A percentile compares a stretch with the other conserved stretches of the same genome.
Evolutionary conservation across 2,888 invertebrate species (phyloP).

Genomic region (Sinohyriopsis cumingii): DNA sequence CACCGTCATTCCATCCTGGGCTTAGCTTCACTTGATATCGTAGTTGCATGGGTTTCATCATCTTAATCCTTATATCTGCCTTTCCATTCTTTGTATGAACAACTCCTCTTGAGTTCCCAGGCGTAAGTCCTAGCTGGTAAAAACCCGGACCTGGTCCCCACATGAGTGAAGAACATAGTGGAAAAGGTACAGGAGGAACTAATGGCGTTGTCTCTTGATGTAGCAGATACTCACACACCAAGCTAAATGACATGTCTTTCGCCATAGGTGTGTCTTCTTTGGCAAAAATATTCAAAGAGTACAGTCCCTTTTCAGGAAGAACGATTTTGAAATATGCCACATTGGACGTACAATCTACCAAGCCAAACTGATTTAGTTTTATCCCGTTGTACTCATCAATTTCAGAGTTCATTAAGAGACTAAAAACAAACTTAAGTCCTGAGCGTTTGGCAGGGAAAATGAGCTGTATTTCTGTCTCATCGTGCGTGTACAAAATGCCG

Average conservation of each 20-base stretch:
- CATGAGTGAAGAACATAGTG: constrained; percentile 49
- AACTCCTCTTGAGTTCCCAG: constrained; percentile 35
- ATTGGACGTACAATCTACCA: constrained; percentile 42
- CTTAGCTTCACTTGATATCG: constrained; percentile 41
- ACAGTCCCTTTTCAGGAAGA: constrained; percentile 40
- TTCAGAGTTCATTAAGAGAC: constrained; percentile 28
- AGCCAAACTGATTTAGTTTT: constrained; percentile 42
- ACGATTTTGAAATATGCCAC: constrained; percentile 37
- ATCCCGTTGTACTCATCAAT: constrained; percentile 39
- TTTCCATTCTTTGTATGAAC: constrained; percentile 36
- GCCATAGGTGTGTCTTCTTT: constrained; percentile 46
- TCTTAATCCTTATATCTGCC: constrained; percentile 39
- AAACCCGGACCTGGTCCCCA: constrained; percentile 51
- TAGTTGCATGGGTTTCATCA: constrained; percentile 45
- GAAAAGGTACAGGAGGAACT: constrained; percentile 35
- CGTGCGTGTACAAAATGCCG: constrained; percentile 33
- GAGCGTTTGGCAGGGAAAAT: constrained; percentile 38
- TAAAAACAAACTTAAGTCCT: constrained; percentile 44
- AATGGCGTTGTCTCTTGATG: constrained; percentile 36
- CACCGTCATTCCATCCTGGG: constrained; percentile 25
- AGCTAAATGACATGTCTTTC: constrained; percentile 46
- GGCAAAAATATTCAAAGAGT: constrained; percentile 41
- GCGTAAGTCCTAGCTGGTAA: constrained; percentile 42
- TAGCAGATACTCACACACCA: constrained; percentile 47
- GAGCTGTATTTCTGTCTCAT: constrained; percentile 42